Conservation (phyloP, 2,797 vertebrate genomes). For the Melanitta fusca region DNA sequence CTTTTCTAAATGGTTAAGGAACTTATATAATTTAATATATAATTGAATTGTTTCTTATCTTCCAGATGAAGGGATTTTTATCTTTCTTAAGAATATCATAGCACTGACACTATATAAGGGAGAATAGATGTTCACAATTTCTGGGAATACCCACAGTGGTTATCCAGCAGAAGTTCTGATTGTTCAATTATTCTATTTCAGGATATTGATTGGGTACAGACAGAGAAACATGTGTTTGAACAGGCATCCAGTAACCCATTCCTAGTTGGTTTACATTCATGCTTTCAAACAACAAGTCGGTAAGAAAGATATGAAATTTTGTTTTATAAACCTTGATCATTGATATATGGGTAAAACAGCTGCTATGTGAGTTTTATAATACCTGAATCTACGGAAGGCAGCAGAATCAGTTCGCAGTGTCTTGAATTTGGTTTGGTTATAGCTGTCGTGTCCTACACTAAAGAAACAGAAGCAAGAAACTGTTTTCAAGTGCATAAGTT, state of each 20-base stretch:
- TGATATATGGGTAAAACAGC: neutral
- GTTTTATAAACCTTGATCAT: neutral
- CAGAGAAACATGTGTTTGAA: conserved; percentile 98
- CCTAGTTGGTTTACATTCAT: conserved; percentile 96
- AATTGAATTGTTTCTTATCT: neutral
- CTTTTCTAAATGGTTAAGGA: neutral
- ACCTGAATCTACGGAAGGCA: neutral
- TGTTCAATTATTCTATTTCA: conserved; percentile 76
- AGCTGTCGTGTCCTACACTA: neutral
- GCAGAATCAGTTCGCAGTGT: neutral
- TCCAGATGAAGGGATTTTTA: neutral
- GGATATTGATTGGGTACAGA: conserved; percentile 99
- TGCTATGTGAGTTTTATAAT: neutral
- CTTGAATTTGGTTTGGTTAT: neutral
- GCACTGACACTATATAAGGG: neutral
- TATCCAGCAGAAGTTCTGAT: conserved; percentile 49
- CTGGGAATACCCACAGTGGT: conserved; percentile 10
- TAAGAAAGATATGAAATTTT: conserved; percentile 78
- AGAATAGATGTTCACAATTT: neutral
- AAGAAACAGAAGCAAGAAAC: neutral
- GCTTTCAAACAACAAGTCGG: conserved; percentile 98
- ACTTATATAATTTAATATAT: neutral
- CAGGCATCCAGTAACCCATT: conserved; percentile 98
- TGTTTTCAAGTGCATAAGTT: neutral
- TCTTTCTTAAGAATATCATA: neutral